Evolutionary conservation across 2,113 vertebrate genomes (phyloP), one percentile per base, ranked within the genome.

Genomic region (Channa maculata): DNA sequence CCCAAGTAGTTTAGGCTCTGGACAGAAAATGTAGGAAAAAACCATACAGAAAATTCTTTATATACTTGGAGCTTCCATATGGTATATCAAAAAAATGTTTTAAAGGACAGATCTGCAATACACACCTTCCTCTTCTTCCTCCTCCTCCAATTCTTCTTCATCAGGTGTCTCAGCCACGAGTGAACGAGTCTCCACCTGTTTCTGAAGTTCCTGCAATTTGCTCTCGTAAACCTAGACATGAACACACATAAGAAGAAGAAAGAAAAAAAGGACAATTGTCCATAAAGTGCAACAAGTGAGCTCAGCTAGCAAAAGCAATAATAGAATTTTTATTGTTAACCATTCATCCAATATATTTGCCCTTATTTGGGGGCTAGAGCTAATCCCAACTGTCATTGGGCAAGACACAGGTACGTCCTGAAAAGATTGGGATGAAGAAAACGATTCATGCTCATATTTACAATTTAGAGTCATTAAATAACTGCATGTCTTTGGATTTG

Each of bases 131-230:
- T 94, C 94, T 73, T 94, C 94, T 52, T 97, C 96, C 36, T 97
- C 96, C 2, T 98, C 97, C 5, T 99, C 98, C 33, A 98, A 94
- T 11, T 98, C 97, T 52, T 96, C 96, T 77, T 97, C 96, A 80
- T 99, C 98, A 0, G 96, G 97, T 0, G 96, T 98, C 88, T 99
- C 98, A 2, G 97, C 96, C 37, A 96, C 94, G 58, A 97, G 87
- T 14, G 97, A 98, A 11, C 96, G 93, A 0, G 97, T 99, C 82
- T 99, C 98, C 5, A 99, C 98, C 88, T 99, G 98, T 92, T 97
- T 99, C 94, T 99, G 98, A 52, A 99, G 95, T 82, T 98, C 98
- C 90, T 98, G 96, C 73, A 99, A 92, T 71, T 98, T 99, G 83
- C 96, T 99, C 92, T 99, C 98, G 84, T 99, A 99, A 82, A 97